Base-by-base conservation (phyloP, 2,888 invertebrate species). In the Caradrina kadenii region DNA sequence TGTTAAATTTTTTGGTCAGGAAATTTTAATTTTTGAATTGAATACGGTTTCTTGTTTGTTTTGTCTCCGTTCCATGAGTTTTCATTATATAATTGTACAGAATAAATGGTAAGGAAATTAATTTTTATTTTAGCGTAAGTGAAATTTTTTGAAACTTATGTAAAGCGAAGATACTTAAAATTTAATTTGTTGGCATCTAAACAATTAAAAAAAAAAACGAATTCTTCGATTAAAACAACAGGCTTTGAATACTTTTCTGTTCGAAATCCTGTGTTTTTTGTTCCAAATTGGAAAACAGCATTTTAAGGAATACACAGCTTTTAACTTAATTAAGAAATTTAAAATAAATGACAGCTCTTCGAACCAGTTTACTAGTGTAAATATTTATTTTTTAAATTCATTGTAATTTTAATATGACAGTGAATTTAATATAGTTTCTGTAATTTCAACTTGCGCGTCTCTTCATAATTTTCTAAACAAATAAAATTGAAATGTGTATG, bases 101-200 rank as follows among this genome's bases (percentile, higher is more conserved):
- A 86, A 76, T 84, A 83, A 81, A 81, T 81, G 62, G 50, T 88
- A 87, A 86, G 87, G 69, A 76, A 83, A 80, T 81, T 83, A 82
- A 79, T 86, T 86, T 87, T 81, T 82, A 82, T 80, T 82, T 85
- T 77, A 76, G 81, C 56, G 50, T 73, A 84, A 80, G 72, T 70
- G 61, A 77, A 81, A 54, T 56, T 59, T 26, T 73, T 79, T 72
- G 68, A 69, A 68, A 80, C 72, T 72, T 81, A 73, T 73, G 61
- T 79, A 73, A 84, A 79, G 87, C 88, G 83, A 82, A 87, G 88
- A 85, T 90, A 89, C 88, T 90, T 89, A 89, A 87, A 82, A 71
- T 68, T 77, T 55, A 62, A 77, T 66, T 50, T 69, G 60, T 82
- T 76, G 79, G 76, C 69, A 69, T 49, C 66, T 56, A 63, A 53